phyloP scores from a whole-genome alignment of 2,797 vertebrate genomes.

The Sitta carolinensis region DNA sequence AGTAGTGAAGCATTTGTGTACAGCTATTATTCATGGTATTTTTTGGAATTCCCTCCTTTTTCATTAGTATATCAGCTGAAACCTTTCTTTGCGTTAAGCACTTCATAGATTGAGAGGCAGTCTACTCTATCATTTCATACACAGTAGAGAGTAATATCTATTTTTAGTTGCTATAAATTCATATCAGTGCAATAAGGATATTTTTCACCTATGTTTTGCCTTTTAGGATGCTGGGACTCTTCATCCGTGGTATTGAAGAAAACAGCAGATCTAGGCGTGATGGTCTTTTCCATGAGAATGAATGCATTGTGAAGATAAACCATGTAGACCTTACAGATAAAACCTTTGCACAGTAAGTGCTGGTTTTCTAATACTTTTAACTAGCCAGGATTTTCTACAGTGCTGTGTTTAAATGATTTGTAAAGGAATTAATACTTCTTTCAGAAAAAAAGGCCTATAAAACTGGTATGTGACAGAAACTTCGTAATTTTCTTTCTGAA shows the following conservation, averaged over 20 bases:
- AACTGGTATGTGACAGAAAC: neutral
- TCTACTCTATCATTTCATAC: neutral
- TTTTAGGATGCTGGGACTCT: constrained; percentile 88
- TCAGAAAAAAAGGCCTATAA: neutral
- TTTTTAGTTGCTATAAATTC: neutral
- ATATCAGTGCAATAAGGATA: neutral
- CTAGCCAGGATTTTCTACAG: neutral
- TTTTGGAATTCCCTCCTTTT: neutral
- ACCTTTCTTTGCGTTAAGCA: neutral
- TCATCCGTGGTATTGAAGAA: constrained; percentile 92
- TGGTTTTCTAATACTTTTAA: neutral
- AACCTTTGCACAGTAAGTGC: constrained; percentile 93
- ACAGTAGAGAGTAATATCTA: neutral
- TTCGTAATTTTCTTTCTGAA: neutral
- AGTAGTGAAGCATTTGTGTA: neutral
- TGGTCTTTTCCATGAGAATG: constrained; percentile 89
- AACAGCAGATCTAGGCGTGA: constrained; percentile 90
- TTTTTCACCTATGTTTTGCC: neutral
- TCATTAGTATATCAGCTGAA: neutral
- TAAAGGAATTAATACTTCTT: neutral
- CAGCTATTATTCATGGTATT: neutral
- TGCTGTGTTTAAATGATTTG: neutral
- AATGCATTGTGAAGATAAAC: constrained; percentile 96
- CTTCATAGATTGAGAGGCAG: neutral
- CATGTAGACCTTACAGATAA: constrained; percentile 88